Conservation (phyloP, 2,888 invertebrate genomes). For the Charanyca ferruginea region DNA sequence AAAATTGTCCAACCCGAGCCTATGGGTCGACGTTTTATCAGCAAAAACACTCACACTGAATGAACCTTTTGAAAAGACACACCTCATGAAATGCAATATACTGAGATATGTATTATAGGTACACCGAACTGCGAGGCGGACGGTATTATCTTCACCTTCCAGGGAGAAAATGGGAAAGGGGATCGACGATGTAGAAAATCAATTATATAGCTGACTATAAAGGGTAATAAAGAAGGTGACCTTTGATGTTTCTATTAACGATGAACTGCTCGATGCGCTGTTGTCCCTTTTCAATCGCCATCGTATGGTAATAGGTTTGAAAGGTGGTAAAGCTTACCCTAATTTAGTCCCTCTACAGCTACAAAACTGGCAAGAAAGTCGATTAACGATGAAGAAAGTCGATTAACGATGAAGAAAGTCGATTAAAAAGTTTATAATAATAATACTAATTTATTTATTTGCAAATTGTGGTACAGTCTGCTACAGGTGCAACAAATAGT, state of each 20-base stretch:
- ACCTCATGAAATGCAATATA: constrained; percentile 61
- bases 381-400: not conserved
- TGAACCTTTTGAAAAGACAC: constrained; percentile 55
- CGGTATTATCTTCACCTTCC: constrained; percentile 72
- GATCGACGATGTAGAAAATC: constrained; percentile 79
- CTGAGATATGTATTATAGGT: constrained; percentile 59
- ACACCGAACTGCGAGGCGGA: constrained; percentile 60
- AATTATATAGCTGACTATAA: constrained; percentile 80
- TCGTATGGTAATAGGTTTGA: constrained; percentile 32
- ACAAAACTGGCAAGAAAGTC: not conserved
- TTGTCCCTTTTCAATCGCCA: constrained; percentile 35
- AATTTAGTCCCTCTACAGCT: not conserved
- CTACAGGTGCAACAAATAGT: no score
- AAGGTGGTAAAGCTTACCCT: constrained; percentile 5
- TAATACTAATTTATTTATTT: no score
- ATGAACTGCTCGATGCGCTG: constrained; percentile 35
- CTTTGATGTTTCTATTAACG: constrained; percentile 76
- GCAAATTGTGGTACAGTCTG: no score
- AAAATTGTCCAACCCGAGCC: constrained; percentile 30
- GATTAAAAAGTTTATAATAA: no score
- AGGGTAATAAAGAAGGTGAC: constrained; percentile 73
- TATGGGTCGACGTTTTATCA: constrained; percentile 51
- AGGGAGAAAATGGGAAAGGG: constrained; percentile 77
- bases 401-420: no score
- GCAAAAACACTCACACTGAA: constrained; percentile 51